Evolutionary conservation across 2,113 vertebrate genomes (phyloP).

Genomic region (Steatornis caripensis): DNA sequence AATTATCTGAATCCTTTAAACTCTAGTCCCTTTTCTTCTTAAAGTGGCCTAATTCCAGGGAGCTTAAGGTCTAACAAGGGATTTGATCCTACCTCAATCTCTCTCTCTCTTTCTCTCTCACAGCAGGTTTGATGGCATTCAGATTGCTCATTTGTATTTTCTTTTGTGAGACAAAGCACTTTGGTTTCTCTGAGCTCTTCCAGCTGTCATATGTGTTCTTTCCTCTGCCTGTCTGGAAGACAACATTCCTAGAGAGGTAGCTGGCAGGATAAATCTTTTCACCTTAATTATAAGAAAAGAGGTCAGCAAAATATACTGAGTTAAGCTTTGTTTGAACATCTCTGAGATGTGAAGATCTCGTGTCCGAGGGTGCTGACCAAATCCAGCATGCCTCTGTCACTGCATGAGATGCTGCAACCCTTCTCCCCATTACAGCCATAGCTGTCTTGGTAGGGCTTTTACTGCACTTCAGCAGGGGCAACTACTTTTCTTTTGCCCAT

Average conservation of each 20-base stretch:
- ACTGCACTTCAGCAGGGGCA: background rate
- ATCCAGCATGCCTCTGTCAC: background rate
- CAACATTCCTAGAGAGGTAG: background rate
- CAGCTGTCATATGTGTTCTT: slow-evolving; percentile 15
- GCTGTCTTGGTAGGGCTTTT: background rate
- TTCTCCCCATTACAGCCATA: background rate
- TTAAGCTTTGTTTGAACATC: background rate
- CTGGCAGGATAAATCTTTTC: background rate
- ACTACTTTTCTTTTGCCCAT: background rate
- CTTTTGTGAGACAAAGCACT: slow-evolving; percentile 31
- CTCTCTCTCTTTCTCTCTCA: background rate
- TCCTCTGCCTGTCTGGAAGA: background rate
- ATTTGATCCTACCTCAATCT: background rate
- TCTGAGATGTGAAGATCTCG: background rate
- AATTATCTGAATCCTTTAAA: slow-evolving; percentile 56
- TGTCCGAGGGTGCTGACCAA: background rate
- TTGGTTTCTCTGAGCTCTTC: background rate
- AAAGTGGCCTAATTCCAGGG: slow-evolving; percentile 43
- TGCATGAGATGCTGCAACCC: background rate
- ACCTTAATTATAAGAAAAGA: background rate
- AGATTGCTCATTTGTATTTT: slow-evolving; percentile 58
- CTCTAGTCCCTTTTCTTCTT: slow-evolving; percentile 27
- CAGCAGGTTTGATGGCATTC: slow-evolving; percentile 40
- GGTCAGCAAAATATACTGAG: background rate
- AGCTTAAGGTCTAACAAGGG: slow-evolving; percentile 48